A percentile compares a stretch with the other conserved stretches of the same genome.
Evolutionary conservation across 2,113 vertebrate species (phyloP).

Genomic region (Emydura subglobosa): DNA sequence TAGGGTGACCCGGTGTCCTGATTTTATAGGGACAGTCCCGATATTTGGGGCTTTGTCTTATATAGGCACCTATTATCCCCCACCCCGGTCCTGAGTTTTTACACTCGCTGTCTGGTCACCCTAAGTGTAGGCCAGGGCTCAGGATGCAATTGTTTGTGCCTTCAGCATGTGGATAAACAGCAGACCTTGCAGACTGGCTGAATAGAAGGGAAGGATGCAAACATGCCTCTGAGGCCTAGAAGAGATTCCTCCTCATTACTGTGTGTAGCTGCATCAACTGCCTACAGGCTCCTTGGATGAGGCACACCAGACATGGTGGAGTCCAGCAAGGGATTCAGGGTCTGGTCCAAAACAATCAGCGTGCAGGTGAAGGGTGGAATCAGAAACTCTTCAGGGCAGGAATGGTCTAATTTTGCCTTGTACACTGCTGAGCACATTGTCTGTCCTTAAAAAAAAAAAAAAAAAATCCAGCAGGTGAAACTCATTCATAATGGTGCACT

Average conservation of each 20-base stretch:
- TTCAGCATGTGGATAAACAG: not conserved
- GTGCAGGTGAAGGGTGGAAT: not conserved
- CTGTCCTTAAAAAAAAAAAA: not conserved
- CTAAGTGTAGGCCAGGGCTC: not conserved
- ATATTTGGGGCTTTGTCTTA: too few species aligned
- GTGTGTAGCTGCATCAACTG: not conserved
- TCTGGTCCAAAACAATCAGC: not conserved
- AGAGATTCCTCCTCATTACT: not conserved
- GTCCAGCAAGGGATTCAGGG: not conserved
- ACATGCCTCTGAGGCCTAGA: not conserved
- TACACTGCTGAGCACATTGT: not conserved
- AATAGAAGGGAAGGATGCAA: not conserved
- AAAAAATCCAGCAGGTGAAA: constrained; percentile 15
- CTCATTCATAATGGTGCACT: not conserved
- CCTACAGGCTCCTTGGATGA: not conserved
- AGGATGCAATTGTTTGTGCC: not conserved
- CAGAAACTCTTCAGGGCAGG: not conserved
- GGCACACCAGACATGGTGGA: not conserved
- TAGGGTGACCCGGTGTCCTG: too few species aligned
- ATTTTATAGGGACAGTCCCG: too few species aligned
- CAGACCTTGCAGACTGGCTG: not conserved
- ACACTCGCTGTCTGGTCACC: too few species aligned
- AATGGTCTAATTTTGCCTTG: not conserved
- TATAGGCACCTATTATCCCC: too few species aligned
- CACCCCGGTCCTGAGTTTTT: too few species aligned